These are phyloP conservation scores for Neria commutata DNA, from an alignment of 2,888 invertebrate species.

Conservation along the genomic window DNA sequence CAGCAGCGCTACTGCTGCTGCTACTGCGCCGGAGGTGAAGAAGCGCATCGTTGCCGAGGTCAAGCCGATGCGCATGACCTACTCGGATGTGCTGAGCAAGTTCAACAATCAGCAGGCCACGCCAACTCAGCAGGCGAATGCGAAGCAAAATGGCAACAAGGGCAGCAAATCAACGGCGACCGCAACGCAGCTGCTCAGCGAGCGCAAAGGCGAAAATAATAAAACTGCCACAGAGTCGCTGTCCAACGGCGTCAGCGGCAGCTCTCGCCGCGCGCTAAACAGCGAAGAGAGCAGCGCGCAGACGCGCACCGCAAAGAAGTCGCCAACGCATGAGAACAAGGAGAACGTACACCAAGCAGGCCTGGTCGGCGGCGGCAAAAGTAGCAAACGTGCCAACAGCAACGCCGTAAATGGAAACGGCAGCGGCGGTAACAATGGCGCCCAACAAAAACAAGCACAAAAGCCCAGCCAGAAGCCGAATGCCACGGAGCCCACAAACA, in stretches of 20 bases:
- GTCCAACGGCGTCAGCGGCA: slow-evolving; percentile 4
- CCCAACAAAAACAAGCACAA: slow-evolving; percentile 13
- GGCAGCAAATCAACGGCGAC: background rate
- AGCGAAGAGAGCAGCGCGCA: slow-evolving; percentile 26
- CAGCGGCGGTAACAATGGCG: slow-evolving; percentile 23
- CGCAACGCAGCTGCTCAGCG: slow-evolving; percentile 8
- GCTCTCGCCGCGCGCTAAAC: slow-evolving; percentile 9
- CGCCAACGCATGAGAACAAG: slow-evolving; percentile 62
- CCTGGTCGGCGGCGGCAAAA: slow-evolving; percentile 38
- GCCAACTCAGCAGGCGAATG: slow-evolving; percentile 5
- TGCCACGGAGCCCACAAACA: slow-evolving; percentile 1
- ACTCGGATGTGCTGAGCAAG: slow-evolving; percentile 83
- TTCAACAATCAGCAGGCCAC: slow-evolving; percentile 60
- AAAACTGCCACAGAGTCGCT: slow-evolving; percentile 11
- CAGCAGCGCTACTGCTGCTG: background rate
- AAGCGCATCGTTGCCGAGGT: slow-evolving; percentile 81
- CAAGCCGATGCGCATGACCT: slow-evolving; percentile 84
- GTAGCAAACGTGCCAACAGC: slow-evolving; percentile 25
- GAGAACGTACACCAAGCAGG: slow-evolving; percentile 32
- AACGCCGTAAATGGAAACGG: slow-evolving; percentile 23
- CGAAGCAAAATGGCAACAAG: slow-evolving; percentile 9
- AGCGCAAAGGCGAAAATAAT: slow-evolving; percentile 16
- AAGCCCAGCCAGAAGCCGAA: slow-evolving; percentile 34
- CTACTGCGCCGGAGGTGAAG: slow-evolving; percentile 46
- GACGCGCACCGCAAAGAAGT: slow-evolving; percentile 53